Percentiles rank a stretch among this genome's conserved stretches.
Conservation (phyloP, 2,888 invertebrate genomes). For the Pheosia gnoma region DNA sequence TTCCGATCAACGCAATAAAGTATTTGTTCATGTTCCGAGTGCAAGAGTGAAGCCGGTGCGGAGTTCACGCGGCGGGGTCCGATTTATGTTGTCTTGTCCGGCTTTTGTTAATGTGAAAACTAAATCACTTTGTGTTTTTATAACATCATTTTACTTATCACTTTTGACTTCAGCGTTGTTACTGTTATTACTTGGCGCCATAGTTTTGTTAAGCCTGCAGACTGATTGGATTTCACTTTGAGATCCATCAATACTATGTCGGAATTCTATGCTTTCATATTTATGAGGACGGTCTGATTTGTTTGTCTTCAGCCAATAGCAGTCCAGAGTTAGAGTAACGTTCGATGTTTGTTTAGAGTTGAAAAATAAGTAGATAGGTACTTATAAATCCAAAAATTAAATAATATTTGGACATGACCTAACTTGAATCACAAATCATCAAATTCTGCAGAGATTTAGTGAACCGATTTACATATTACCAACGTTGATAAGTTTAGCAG, state of each 20-base stretch:
- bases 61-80: slow-evolving; percentile 69
- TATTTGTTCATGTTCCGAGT: slow-evolving; percentile 60
- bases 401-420: too few species aligned
- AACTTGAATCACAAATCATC: too few species aligned
- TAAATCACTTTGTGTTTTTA: slow-evolving; percentile 65
- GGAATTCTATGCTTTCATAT: not conserved
- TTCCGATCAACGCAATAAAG: slow-evolving; percentile 72
- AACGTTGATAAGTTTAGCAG: slow-evolving; percentile 28
- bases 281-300: not conserved
- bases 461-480: slow-evolving; percentile 21
- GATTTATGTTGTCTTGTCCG: slow-evolving; percentile 76
- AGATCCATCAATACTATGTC: slow-evolving; percentile 1
- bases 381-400: too few species aligned
- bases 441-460: not conserved
- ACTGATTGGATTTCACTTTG: slow-evolving; percentile 1
- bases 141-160: slow-evolving; percentile 42
- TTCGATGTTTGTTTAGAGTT: not conserved
- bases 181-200: slow-evolving; percentile 8
- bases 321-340: not conserved
- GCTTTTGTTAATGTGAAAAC: slow-evolving; percentile 79
- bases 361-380: too few species aligned
- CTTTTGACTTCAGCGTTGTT: slow-evolving; percentile 14
- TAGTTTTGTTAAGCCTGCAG: not conserved
- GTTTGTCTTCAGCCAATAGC: not conserved
- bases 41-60: slow-evolving; percentile 56